phyloP scores from a whole-genome alignment of 2,888 invertebrate species.

The Diaperis boleti region DNA sequence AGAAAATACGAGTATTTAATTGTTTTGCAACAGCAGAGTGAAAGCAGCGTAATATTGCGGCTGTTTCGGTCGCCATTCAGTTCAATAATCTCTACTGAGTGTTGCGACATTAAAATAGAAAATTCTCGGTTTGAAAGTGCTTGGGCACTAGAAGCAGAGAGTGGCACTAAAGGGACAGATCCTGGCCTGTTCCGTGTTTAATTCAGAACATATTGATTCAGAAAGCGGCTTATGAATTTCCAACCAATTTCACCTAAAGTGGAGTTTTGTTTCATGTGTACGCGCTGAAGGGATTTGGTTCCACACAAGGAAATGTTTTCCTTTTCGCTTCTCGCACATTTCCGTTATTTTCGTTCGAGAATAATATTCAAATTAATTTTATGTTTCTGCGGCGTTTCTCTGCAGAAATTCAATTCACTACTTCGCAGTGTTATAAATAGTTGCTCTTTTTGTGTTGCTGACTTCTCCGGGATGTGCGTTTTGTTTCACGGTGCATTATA shows the following conservation, averaged over 20 bases:
- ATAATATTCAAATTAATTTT: constrained; percentile 20
- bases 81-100: no score
- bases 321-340: constrained; percentile 4
- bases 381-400: not conserved
- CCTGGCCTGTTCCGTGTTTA: constrained; percentile 9
- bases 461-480: not conserved
- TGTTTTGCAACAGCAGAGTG: no score
- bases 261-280: constrained; percentile 26
- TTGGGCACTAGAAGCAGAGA: not conserved
- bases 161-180: constrained; percentile 1
- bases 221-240: constrained; percentile 34
- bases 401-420: constrained; percentile 2
- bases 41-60: no score
- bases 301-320: constrained; percentile 13
- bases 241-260: constrained; percentile 23
- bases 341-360: constrained; percentile 13
- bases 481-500: constrained; percentile 5
- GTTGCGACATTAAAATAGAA: not conserved
- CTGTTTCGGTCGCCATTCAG: no score
- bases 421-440: constrained; percentile 5
- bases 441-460: not conserved
- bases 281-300: constrained; percentile 17
- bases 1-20: no score
- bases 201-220: constrained; percentile 21
- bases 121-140: not conserved